A percentile compares a stretch with the other conserved stretches of the same genome.
These are phyloP conservation scores for Ostrea edulis DNA, from an alignment of 1,140 invertebrate species.

Conservation along the genomic window DNA sequence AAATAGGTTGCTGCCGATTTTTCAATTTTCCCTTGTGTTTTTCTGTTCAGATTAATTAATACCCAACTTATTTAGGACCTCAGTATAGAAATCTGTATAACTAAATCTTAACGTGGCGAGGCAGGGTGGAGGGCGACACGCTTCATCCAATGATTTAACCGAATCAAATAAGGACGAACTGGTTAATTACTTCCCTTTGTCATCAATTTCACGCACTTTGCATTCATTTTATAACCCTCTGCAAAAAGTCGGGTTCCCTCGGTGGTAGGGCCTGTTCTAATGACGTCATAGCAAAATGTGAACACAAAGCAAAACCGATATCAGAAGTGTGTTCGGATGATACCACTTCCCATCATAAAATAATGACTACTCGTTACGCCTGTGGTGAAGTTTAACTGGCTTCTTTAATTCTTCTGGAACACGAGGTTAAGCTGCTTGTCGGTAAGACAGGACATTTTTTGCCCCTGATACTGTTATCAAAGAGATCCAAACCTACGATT, in stretches of 20 bases:
- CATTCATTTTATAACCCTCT: background rate
- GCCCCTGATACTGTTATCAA: slow-evolving; percentile 18
- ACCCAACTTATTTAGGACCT: background rate
- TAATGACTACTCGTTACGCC: slow-evolving; percentile 20
- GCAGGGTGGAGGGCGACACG: too few relatives aligned
- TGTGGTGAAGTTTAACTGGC: background rate
- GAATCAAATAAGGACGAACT: background rate
- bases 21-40: background rate
- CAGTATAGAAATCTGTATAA: background rate
- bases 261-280: background rate
- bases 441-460: slow-evolving; percentile 3
- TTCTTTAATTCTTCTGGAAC: background rate
- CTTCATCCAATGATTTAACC: background rate
- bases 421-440: background rate
- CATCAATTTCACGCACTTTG: background rate
- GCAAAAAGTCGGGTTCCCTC: background rate
- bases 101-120: background rate
- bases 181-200: background rate
- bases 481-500: background rate
- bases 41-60: background rate
- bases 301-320: slow-evolving; percentile 23
- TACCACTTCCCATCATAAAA: background rate
- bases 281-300: slow-evolving; percentile 27
- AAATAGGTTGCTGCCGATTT: background rate
- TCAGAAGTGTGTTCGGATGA: background rate